phyloP scores from a whole-genome alignment of 2,888 invertebrate species.

The Noctua fimbriata region DNA sequence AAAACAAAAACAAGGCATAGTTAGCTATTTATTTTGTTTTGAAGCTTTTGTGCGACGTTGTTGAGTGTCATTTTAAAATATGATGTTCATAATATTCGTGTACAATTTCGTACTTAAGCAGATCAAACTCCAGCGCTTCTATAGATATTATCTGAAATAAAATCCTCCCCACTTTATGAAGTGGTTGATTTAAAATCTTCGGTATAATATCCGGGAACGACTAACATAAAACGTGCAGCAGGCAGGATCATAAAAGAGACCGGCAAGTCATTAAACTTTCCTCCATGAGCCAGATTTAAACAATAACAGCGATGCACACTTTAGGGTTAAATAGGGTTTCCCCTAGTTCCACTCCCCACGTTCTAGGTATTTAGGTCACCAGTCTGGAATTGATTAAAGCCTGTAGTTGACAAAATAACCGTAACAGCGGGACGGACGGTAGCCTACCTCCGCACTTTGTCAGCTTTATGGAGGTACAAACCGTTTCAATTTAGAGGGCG shows the following conservation, averaged over 20 bases:
- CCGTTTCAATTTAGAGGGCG: constrained; percentile 41
- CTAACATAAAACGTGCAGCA: constrained; percentile 49
- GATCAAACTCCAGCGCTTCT: constrained; percentile 2
- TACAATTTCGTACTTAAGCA: background rate
- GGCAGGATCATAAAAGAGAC: constrained; percentile 49
- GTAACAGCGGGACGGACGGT: constrained; percentile 29
- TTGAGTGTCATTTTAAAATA: background rate
- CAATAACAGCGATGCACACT: constrained; percentile 48
- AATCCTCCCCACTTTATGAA: constrained; percentile 30
- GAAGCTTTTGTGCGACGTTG: background rate
- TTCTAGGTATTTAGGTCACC: constrained; percentile 53
- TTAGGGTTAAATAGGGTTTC: constrained; percentile 51
- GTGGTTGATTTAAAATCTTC: constrained; percentile 42
- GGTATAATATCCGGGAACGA: constrained; percentile 41
- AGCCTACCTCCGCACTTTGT: constrained; percentile 31
- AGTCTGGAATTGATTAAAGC: constrained; percentile 61
- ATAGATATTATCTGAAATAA: constrained; percentile 36
- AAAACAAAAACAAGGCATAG: background rate
- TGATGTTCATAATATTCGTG: background rate
- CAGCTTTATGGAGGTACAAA: constrained; percentile 45
- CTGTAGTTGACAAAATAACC: constrained; percentile 60
- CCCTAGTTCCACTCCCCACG: constrained; percentile 18
- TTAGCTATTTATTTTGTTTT: background rate
- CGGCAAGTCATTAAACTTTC: constrained; percentile 57
- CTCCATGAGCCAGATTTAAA: constrained; percentile 45